A percentile compares a stretch with the other conserved stretches of the same genome.
Evolutionary conservation across 2,888 invertebrate species (phyloP).

Genomic region (Chaitophorus viminalis): DNA sequence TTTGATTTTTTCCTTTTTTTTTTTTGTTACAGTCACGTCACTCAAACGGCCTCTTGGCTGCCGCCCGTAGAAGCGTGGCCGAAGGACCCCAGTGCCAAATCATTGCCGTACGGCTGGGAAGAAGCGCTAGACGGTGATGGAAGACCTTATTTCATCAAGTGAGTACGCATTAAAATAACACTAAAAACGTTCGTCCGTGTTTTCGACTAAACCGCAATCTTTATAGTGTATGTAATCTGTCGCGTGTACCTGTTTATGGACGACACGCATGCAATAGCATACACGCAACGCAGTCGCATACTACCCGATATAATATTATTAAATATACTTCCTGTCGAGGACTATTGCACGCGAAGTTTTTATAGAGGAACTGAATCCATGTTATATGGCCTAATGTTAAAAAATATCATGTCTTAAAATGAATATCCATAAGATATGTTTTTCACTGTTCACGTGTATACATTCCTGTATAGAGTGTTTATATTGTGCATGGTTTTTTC

Average conservation of each 20-base stretch:
- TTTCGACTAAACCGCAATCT: not conserved
- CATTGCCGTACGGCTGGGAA: constrained; percentile 90
- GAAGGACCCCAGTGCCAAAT: constrained; percentile 64
- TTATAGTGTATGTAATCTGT: not conserved
- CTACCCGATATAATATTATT: no score
- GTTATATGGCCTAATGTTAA: no score
- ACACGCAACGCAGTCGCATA: no score
- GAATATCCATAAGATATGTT: no score
- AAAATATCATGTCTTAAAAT: no score
- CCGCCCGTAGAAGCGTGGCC: constrained; percentile 78
- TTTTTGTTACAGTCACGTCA: constrained; percentile 78
- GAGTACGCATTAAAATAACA: constrained; percentile 67
- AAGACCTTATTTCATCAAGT: constrained; percentile 84
- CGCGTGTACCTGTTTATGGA: not conserved
- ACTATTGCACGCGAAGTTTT: no score
- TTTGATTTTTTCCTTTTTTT: constrained; percentile 38
- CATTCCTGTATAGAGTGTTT: no score
- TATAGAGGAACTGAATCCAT: no score
- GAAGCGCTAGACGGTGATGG: constrained; percentile 84
- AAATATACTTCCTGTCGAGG: no score
- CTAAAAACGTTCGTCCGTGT: not conserved
- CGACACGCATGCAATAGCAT: no score
- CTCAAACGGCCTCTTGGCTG: constrained; percentile 85
- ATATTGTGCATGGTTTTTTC: no score
- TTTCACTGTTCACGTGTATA: no score